phyloP scores from a whole-genome alignment of 2,888 invertebrate species.

The Caenorhabditis sinica region DNA sequence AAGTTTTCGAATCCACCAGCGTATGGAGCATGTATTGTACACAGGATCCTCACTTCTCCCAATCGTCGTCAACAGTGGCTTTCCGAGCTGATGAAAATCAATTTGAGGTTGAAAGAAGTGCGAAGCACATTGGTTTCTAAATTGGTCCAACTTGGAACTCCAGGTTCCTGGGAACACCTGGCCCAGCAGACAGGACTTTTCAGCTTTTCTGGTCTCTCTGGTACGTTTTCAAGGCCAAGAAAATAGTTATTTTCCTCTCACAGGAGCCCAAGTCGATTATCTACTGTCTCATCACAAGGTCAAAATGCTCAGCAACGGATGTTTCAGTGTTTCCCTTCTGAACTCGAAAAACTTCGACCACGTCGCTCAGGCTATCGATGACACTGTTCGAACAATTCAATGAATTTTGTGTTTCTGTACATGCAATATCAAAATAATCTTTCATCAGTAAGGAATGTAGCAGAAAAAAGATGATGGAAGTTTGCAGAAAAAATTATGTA shows the following conservation, averaged over 20 bases:
- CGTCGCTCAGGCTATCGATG: slow-evolving; percentile 88
- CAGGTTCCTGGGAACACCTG: slow-evolving; percentile 97
- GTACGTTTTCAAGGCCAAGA: slow-evolving; percentile 39
- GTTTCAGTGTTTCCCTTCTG: slow-evolving; percentile 97
- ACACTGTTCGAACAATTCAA: slow-evolving; percentile 50
- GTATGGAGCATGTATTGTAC: slow-evolving; percentile 94
- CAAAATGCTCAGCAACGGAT: slow-evolving; percentile 93
- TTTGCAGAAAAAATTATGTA: neutral
- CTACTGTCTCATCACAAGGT: slow-evolving; percentile 85
- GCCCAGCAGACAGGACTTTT: slow-evolving; percentile 96
- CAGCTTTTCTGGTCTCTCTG: slow-evolving; percentile 95
- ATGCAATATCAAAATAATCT: neutral
- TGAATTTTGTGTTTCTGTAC: neutral
- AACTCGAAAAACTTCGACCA: slow-evolving; percentile 93
- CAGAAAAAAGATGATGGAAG: neutral
- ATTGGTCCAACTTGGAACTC: slow-evolving; percentile 86
- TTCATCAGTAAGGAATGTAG: neutral
- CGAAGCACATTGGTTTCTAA: slow-evolving; percentile 84
- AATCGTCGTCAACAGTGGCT: slow-evolving; percentile 91
- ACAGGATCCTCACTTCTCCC: slow-evolving; percentile 89
- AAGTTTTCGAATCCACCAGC: slow-evolving; percentile 93
- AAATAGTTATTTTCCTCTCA: slow-evolving; percentile 1
- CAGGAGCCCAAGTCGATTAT: slow-evolving; percentile 79
- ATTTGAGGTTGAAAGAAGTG: slow-evolving; percentile 86
- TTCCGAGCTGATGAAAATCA: slow-evolving; percentile 86